Conservation (phyloP, 2,797 vertebrate species). For the Poeciliopsis gracilis region DNA sequence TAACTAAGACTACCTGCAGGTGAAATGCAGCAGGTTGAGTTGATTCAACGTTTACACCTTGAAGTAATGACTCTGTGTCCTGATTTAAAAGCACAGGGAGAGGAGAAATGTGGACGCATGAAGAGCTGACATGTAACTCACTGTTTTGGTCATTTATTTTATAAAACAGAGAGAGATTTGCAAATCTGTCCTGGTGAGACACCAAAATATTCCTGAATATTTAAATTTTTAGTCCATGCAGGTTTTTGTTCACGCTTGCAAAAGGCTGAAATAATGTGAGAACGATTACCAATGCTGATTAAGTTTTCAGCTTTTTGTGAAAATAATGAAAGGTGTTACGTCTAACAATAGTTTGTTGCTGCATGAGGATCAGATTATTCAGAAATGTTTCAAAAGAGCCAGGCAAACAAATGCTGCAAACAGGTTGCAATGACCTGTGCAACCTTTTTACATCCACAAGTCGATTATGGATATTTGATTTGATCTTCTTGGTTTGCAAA, state of each 20-base stretch:
- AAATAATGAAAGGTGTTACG: neutral
- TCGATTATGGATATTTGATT: slow-evolving; percentile 11
- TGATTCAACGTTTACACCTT: slow-evolving; percentile 62
- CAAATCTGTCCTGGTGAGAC: neutral
- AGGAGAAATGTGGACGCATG: slow-evolving; percentile 15
- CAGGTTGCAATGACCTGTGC: neutral
- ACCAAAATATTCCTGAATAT: neutral
- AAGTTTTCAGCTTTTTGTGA: neutral
- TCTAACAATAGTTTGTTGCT: neutral
- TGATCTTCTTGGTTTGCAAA: slow-evolving; percentile 11
- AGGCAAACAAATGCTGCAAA: slow-evolving; percentile 25
- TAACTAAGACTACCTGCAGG: slow-evolving; percentile 3
- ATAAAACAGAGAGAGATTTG: neutral
- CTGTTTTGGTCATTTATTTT: neutral
- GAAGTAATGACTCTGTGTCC: slow-evolving; percentile 45
- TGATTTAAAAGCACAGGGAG: slow-evolving; percentile 18
- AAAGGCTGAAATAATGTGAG: neutral
- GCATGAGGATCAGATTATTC: neutral
- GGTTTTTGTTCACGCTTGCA: neutral
- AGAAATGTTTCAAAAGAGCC: slow-evolving; percentile 6
- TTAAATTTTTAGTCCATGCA: neutral
- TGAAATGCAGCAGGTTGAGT: slow-evolving; percentile 17
- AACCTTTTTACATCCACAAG: slow-evolving; percentile 4
- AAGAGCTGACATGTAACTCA: neutral
- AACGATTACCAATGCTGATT: neutral